Conservation (phyloP, 2,113 vertebrate genomes). For the Furnarius figulus region DNA sequence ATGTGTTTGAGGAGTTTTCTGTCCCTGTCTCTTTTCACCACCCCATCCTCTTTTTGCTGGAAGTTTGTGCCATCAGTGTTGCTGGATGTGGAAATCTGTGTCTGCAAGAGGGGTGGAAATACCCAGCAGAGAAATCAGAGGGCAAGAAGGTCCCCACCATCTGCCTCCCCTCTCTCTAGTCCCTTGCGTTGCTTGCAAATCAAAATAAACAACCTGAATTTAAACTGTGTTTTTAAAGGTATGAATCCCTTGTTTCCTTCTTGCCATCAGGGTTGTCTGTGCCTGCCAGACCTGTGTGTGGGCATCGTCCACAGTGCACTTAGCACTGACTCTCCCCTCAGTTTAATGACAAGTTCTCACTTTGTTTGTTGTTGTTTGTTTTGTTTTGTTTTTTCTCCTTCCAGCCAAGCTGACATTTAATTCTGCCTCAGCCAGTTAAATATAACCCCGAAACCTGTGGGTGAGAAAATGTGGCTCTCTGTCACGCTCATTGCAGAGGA, state of each 20-base stretch:
- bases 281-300: constrained; percentile 40
- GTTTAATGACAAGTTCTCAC: constrained; percentile 66
- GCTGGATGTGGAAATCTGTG: neutral
- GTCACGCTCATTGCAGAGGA: constrained; percentile 55
- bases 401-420: constrained; percentile 63
- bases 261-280: neutral
- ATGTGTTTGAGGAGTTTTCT: neutral
- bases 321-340: neutral
- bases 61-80: neutral
- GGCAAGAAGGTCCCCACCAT: neutral
- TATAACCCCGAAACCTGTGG: constrained; percentile 44
- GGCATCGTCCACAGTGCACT: neutral
- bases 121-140: neutral
- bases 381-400: constrained; percentile 64
- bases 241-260: neutral
- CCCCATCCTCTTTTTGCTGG: neutral
- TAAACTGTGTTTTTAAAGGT: neutral
- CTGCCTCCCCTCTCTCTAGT: neutral
- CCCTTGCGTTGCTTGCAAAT: neutral
- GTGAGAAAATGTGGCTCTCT: constrained; percentile 65
- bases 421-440: constrained; percentile 57
- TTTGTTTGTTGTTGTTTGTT: constrained; percentile 71
- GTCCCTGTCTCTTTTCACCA: neutral
- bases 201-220: neutral
- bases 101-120: neutral